Base-by-base conservation (phyloP, 2,888 invertebrate species). In the Acleris emargana region DNA sequence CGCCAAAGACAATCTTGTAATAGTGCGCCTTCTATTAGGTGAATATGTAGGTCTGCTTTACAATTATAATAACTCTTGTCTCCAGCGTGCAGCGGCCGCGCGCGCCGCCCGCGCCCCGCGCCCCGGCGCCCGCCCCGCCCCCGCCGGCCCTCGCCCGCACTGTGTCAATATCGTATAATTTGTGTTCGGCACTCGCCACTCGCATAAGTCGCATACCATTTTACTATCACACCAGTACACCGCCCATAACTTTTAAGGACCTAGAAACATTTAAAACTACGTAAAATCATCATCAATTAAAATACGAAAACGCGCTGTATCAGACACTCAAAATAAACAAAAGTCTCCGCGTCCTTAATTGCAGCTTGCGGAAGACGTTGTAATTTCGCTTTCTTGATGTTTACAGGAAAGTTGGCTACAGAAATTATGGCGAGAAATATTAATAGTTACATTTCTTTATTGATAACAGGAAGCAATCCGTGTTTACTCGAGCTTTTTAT, bases 151-250 rank as follows among this genome's bases (percentile, higher is more conserved):
- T 32, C 60, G 53, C 62, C 58, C 55, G 55, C 64, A 22, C 55
- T 64, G 67, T 68, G 68, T 69, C 71, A 67, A 69, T 71, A 71
- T 64, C 64, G 68, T 67, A 71, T 69, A 69, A 70, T 70, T 62
- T 67, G 67, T 58, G 67, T 62, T 59, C 67, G 62, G 53, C 62
- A 47, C 53, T 62, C 58, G 62, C 55, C 67, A 62, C 67, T 62
- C 38, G 47, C 54, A 59, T 61, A 51, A 62, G 63, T 62, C 38
- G 47, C 54, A 59, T 61, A 51, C 59, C 54, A 54, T 64, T 64
- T 60, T 50, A 64, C 43, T 64, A 55, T 64, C 45, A 60, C 54
- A 43, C n/a, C 49, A 16, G 51, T 59, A 60, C 59, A 20, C 28
- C 28, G 32, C 38, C 50, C 54, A 50, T 58, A 58, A 16, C 47